These are phyloP conservation scores for Aplysia californica DNA, from an alignment of 1,140 invertebrate species.

Conservation along the genomic window DNA sequence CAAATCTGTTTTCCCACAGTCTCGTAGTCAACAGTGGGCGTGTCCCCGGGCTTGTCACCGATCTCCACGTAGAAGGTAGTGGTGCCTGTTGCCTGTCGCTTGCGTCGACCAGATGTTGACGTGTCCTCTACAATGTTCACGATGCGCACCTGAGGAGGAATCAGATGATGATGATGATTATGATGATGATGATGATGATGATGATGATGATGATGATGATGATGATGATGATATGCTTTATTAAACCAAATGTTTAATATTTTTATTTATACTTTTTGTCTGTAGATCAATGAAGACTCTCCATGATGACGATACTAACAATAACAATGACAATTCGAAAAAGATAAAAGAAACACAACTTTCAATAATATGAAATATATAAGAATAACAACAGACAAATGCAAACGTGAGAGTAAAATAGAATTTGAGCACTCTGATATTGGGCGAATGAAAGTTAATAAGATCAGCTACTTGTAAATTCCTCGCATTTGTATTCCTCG, in stretches of 20 bases:
- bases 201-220: background rate
- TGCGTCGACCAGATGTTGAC: slow-evolving; percentile 32
- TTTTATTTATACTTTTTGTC: background rate
- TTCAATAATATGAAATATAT: too few species aligned
- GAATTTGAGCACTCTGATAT: too few species aligned
- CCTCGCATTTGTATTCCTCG: too few species aligned
- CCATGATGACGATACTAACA: background rate
- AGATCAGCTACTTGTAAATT: too few species aligned
- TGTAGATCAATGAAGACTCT: too few species aligned
- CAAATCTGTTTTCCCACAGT: slow-evolving; percentile 2
- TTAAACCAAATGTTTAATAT: background rate
- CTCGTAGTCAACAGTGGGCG: background rate
- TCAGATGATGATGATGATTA: background rate
- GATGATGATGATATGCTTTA: background rate
- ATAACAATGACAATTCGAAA: background rate
- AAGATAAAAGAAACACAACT: too few species aligned
- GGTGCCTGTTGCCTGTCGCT: slow-evolving; percentile 24
- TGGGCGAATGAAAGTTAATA: too few species aligned
- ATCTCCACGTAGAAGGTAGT: slow-evolving; percentile 48
- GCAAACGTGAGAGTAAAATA: too few species aligned
- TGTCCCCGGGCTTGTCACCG: slow-evolving; percentile 40
- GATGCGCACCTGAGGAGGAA: slow-evolving; percentile 32
- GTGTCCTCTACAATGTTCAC: slow-evolving; percentile 48
- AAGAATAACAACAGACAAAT: too few species aligned
- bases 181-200: background rate